Conservation (phyloP, 1,140 invertebrate species). For the Eupristina koningsbergeri region DNA sequence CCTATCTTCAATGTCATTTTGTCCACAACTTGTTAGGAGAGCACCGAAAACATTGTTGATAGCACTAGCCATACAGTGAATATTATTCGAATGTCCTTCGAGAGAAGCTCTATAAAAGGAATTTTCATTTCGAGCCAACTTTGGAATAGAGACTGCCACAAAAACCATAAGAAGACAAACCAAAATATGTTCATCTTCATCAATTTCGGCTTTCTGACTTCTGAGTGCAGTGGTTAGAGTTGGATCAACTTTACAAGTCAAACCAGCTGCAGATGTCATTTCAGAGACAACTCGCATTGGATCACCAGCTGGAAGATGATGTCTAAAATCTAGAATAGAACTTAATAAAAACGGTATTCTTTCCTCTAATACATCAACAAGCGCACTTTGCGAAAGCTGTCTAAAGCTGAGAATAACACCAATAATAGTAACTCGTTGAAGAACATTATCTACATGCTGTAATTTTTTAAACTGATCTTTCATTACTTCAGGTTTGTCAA, state of each 20-base stretch:
- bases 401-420: conserved; percentile 97
- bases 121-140: conserved; percentile 91
- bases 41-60: conserved; percentile 98
- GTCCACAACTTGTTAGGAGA: conserved; percentile 94
- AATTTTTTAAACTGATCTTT: conserved; percentile 95
- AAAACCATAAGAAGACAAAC: conserved; percentile 99
- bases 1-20: conserved; percentile 95
- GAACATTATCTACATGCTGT: conserved; percentile 92
- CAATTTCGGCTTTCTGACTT: conserved; percentile 87
- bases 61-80: conserved; percentile 96
- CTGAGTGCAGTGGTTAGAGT: conserved; percentile 90
- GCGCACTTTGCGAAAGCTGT: conserved; percentile 91
- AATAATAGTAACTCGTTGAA: conserved; percentile 97
- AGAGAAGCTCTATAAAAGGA: conserved; percentile 92
- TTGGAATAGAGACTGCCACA: conserved; percentile 97
- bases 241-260: conserved; percentile 95
- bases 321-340: conserved; percentile 94
- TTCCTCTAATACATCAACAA: conserved; percentile 94
- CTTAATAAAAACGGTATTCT: conserved; percentile 97
- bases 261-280: conserved; percentile 96
- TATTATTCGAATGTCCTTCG: conserved; percentile 97
- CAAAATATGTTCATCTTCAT: conserved; percentile 94
- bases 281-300: conserved; percentile 94
- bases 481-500: conserved; percentile 94
- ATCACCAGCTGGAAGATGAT: conserved; percentile 92